These are phyloP conservation scores for Odocoileus hemionus DNA, from an alignment of 2,113 vertebrate genomes.

Conservation along the genomic window DNA sequence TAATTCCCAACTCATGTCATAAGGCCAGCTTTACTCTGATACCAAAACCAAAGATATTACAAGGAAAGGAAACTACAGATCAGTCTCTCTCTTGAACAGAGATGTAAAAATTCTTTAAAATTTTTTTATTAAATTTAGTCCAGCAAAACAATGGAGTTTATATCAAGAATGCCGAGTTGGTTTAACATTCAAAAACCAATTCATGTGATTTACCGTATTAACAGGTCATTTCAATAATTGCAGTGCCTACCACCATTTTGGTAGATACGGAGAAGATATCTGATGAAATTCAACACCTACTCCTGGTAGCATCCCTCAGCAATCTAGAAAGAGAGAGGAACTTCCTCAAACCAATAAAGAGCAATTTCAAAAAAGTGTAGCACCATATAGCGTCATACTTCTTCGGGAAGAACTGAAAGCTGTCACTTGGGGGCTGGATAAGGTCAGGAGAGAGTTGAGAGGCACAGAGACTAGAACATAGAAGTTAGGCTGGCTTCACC, in stretches of 20 bases:
- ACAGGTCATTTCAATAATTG: not conserved
- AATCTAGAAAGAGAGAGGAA: not conserved
- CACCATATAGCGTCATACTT: not conserved
- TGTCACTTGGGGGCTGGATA: accelerated
- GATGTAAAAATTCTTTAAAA: not conserved
- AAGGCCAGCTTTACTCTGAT: not conserved
- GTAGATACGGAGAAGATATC: not conserved
- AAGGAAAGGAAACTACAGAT: not conserved
- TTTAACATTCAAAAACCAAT: not conserved
- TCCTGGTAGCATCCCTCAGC: not conserved
- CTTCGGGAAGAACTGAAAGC: not conserved
- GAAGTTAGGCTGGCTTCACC: not conserved
- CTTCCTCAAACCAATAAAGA: not conserved
- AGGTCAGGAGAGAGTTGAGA: not conserved
- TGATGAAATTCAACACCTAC: not conserved
- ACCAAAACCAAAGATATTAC: not conserved
- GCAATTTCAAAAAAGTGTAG: no score
- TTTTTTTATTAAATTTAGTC: not conserved
- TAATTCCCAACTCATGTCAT: not conserved
- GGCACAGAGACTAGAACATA: not conserved
- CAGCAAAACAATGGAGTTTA: not conserved
- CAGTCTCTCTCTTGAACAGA: not conserved
- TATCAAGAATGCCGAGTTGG: not conserved
- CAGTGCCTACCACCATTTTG: not conserved
- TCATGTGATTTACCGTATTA: not conserved